Evolutionary conservation across 2,888 invertebrate species (phyloP), one percentile per base, ranked within the genome.

Genomic region (Leptinotarsa rubiginosa): DNA sequence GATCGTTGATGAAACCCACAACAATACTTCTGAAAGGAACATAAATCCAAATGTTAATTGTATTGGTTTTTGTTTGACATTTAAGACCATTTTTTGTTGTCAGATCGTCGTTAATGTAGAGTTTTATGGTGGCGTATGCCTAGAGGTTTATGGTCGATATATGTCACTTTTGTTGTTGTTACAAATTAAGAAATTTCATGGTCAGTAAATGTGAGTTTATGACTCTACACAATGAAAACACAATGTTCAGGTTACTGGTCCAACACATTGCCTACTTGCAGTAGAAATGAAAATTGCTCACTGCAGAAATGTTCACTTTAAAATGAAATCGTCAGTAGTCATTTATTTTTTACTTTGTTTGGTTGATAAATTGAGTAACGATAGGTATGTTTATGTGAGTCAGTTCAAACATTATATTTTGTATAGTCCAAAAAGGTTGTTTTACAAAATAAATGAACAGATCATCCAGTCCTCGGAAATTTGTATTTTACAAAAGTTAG

Each of bases 121-220:
- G 62, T 52, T 69, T 69, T 68, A 68, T 68, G 18, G 16, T 20
- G 56, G 56, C 22, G 56, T 22, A 22, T 56, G 22, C 56, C 56
- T 56, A 22, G 20, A 56, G 56, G 56, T 56, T 56, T 56, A 56
- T 22, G 13, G 41, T 13, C 62, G 31, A 62, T 62, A 62, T 41
- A 25, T 62, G 62, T 62, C 62, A 62, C n/a, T 62, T 12, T 62
- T 59, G 59, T 59, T 15, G 62, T 41, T n/a, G 62, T 62, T 31
- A 54, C 52, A 31, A 69, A 56, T 69, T 69, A 25, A 56, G 18
- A 7, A 52, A 54, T 68, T 68, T 68, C 54, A 68, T 68, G 68
- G 68, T 68, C 68, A 18, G 69, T 69, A 69, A 56, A 69, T 47
- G 16, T n/a, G 47, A 69, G 15, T 69, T 69, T 69, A 69, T 56